Evolutionary conservation across 2,888 invertebrate species (phyloP).

Genomic region (Drosophila subsilvestris): DNA sequence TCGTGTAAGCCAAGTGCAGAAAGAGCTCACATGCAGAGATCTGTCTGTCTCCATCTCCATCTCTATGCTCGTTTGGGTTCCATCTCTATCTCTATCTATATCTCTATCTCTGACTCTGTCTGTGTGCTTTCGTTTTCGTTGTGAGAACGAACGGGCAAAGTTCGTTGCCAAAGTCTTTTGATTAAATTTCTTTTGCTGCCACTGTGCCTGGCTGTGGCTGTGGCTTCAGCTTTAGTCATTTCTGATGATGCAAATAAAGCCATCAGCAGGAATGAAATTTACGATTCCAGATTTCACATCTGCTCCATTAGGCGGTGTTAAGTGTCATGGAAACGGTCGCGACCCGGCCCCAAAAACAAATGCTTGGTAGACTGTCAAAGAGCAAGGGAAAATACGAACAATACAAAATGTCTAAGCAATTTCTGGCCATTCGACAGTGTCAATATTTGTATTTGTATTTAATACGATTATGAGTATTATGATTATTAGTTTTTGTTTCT

Average conservation of each 20-base stretch:
- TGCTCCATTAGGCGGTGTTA: slow-evolving; percentile 59
- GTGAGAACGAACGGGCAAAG: slow-evolving; percentile 68
- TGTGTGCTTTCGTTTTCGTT: slow-evolving; percentile 70
- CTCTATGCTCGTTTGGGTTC: slow-evolving; percentile 14
- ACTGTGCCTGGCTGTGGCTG: neutral
- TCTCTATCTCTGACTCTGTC: slow-evolving; percentile 23
- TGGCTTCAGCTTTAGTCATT: slow-evolving; percentile 49
- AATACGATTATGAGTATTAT: slow-evolving; percentile 23
- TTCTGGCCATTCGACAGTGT: slow-evolving; percentile 35
- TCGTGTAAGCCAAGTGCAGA: slow-evolving; percentile 71
- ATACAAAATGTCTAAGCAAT: slow-evolving; percentile 29
- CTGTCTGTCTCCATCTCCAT: slow-evolving; percentile 36
- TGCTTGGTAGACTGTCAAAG: slow-evolving; percentile 41
- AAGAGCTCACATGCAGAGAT: slow-evolving; percentile 62
- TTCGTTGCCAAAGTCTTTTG: slow-evolving; percentile 69
- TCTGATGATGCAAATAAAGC: slow-evolving; percentile 57
- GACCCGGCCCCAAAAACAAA: slow-evolving; percentile 33
- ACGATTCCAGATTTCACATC: slow-evolving; percentile 64
- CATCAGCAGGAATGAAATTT: slow-evolving; percentile 45
- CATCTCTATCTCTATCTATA: slow-evolving; percentile 13
- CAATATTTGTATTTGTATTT: slow-evolving; percentile 50
- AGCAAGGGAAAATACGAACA: slow-evolving; percentile 51
- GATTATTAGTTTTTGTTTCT: slow-evolving; percentile 33
- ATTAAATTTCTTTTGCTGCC: slow-evolving; percentile 44
- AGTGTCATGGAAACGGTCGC: slow-evolving; percentile 56